Evolutionary conservation across 2,797 vertebrate species (phyloP).

Genomic region (Chelmon rostratus): DNA sequence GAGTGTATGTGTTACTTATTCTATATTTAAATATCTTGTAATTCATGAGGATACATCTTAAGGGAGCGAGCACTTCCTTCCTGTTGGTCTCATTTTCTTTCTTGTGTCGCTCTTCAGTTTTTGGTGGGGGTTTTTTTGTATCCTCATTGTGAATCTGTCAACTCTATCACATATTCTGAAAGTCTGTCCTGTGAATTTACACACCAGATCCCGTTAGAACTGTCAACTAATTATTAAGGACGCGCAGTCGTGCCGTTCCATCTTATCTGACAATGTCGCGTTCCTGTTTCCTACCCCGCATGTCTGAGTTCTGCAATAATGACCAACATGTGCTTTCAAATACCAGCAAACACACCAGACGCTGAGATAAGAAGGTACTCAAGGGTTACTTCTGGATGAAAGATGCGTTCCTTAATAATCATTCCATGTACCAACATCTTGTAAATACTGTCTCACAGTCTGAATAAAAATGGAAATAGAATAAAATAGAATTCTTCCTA

Average conservation of each 20-base stretch:
- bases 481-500: too few relatives aligned
- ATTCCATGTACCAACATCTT: neutral
- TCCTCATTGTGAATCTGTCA: constrained; percentile 46
- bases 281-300: neutral
- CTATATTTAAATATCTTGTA: constrained; percentile 44
- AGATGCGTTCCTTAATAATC: neutral
- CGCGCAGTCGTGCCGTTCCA: neutral
- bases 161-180: constrained; percentile 48
- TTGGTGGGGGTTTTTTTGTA: constrained; percentile 21
- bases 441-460: neutral
- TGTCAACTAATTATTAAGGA: constrained; percentile 2
- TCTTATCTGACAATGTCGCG: neutral
- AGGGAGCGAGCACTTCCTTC: constrained; percentile 12
- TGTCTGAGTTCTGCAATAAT: constrained; percentile 18
- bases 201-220: constrained; percentile 18
- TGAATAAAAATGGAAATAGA: neutral
- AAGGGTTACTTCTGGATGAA: neutral
- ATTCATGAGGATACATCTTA: neutral
- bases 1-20: constrained; percentile 1
- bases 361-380: neutral
- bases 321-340: neutral
- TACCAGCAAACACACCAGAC: neutral
- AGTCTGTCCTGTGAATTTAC: constrained; percentile 50
- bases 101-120: constrained; percentile 2
- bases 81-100: neutral